Evolutionary conservation across 2,888 invertebrate species (phyloP), one percentile per base, ranked within the genome.

Genomic region (Drosophila algonquin): DNA sequence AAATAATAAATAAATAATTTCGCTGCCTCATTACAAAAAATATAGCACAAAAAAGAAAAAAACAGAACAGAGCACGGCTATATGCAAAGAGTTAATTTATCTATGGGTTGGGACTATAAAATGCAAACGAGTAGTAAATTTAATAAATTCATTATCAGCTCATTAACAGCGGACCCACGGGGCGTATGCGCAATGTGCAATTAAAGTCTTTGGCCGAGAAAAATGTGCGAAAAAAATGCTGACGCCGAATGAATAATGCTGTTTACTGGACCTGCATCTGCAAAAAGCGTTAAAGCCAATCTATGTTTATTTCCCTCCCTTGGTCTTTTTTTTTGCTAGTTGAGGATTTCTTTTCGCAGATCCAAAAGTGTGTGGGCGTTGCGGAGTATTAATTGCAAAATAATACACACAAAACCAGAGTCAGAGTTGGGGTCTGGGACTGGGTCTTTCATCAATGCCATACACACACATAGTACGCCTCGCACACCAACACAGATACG

Each of bases 71-170:
- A 3, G 3, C 21, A 27, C 35, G 16, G 16, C 32, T 18, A 47
- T 10, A 53, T n/a, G 40, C 69, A 72, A 71, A 70, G 50, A 75
- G 85, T 82, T 85, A 78, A 75, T 75, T 75, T 75, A 75, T 87
- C 81, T 79, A 79, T 81, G 53, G 65, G 56, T 63, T 68, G 62
- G 47, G 40, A 57, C 69, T 57, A 68, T 67, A 47, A 65, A 67
- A 59, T 68, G 51, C 48, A 55, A 65, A 58, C 72, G 75, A 55
- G 79, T 64, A 83, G 84, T 83, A 81, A 85, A 85, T 89, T 85
- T 89, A 75, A 89, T 87, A 87, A 87, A 85, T 87, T 87, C 89
- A 85, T 85, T 85, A 89, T 87, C 85, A 89, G 81, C 85, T 85
- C 85, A 85, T 85, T 85, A 85, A 83, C 84, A 74, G 63, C 61